Evolutionary conservation across 2,113 vertebrate species (phyloP).

Genomic region (Origma solitaria): DNA sequence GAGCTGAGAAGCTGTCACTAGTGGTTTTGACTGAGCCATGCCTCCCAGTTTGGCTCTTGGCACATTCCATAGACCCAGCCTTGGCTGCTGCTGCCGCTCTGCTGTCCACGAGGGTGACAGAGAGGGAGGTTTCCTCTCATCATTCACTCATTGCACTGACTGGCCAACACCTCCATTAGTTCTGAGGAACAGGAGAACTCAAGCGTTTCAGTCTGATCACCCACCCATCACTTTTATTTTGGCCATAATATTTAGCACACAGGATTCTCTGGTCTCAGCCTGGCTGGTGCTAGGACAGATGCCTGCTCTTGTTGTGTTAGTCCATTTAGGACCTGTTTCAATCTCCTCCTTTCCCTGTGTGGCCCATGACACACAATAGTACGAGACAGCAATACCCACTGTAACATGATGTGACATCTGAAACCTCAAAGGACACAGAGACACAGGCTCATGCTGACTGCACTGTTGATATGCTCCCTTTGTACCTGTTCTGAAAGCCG

Average conservation of each 20-base stretch:
- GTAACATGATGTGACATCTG: slow-evolving; percentile 39
- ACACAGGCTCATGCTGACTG: not conserved
- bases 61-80: not conserved
- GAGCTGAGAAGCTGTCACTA: not conserved
- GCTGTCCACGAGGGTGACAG: not conserved
- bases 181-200: not conserved
- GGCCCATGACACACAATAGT: not conserved
- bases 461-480: not conserved
- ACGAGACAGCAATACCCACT: not conserved
- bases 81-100: not conserved
- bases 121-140: not conserved
- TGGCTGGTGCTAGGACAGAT: slow-evolving; percentile 30
- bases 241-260: not conserved
- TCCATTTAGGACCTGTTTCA: not conserved
- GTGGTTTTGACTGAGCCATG: not conserved
- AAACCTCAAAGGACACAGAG: slow-evolving; percentile 37
- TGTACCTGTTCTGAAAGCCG: not conserved
- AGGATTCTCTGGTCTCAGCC: slow-evolving; percentile 12
- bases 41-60: not conserved
- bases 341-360: slow-evolving; percentile 18
- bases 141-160: not conserved
- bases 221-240: not conserved
- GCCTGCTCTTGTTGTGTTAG: not conserved
- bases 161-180: not conserved
- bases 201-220: not conserved